Evolutionary conservation across 1,140 invertebrate species (phyloP), one percentile per base, ranked within the genome.

Genomic region (Euwallacea similis): DNA sequence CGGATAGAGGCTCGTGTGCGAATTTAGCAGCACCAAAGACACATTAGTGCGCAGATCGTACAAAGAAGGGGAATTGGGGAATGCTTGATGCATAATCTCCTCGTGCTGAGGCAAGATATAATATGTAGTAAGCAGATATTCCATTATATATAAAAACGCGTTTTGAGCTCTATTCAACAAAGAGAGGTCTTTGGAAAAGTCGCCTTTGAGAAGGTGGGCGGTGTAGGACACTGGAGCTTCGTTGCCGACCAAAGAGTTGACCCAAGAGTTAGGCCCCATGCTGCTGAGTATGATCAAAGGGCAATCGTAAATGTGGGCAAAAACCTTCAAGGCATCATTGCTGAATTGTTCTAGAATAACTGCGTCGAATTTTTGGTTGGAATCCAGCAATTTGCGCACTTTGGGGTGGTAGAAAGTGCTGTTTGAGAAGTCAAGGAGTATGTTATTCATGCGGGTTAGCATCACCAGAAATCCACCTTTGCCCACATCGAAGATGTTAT

Each of bases 1-100:
- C 55, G 84, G 83, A 59, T 85, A 84, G 8, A 88, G 76, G 1
- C 81, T 82, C 7, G 84, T 82, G 73, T 88, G 85, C 13, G 86
- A 86, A 71, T 89, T 88, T 0, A 85, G 60, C 8, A 91, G 84
- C 0, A 85, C 74, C 9, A 85, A 75, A 0, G 86, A 86, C 21
- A 82, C 64, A 76, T 87, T 84, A 44, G 74, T 81, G 56, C 85
- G 82, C 74, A 87, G 74, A 2, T 84, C 80, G 66, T 78, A 78
- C 44, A 87, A 75, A 76, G 80, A 81, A 2, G 86, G 86, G 16
- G 84, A 77, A 42, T 79, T 73, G 8, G 79, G 78, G 54, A 83
- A 81, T 65, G 80, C 82, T 68, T 82, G 76, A 6, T 80, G 72
- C 11, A 82, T 80, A 0, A 86, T 42, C 42, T 72, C n/a, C 46